Conservation (phyloP, 2,888 invertebrate genomes). For the Rosalia funebris region DNA sequence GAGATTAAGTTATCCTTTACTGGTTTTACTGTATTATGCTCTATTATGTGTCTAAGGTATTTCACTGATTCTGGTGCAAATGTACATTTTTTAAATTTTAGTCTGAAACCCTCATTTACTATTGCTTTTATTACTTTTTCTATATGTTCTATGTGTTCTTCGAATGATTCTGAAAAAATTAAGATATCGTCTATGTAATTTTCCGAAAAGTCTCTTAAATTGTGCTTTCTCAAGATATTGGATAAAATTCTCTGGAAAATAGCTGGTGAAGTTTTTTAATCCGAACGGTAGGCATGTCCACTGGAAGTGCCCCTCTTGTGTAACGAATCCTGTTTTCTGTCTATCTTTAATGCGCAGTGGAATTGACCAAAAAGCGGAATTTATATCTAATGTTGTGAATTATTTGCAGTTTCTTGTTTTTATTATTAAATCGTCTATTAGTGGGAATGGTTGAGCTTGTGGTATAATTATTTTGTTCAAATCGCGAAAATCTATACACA, state of each 20-base stretch:
- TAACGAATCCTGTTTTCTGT: slow-evolving; percentile 19
- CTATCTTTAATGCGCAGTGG: slow-evolving; percentile 15
- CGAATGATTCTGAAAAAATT: slow-evolving; percentile 22
- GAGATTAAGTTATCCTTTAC: slow-evolving; percentile 17
- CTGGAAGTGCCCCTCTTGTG: slow-evolving; percentile 23
- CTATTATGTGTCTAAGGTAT: slow-evolving; percentile 23
- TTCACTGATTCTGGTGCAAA: slow-evolving; percentile 15
- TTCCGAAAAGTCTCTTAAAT: slow-evolving; percentile 1
- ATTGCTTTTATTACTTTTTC: slow-evolving; percentile 12
- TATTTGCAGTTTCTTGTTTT: slow-evolving; percentile 9
- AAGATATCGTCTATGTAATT: slow-evolving; percentile 28
- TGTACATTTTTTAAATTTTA: slow-evolving; percentile 26
- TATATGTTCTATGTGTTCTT: slow-evolving; percentile 11
- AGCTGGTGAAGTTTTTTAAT: slow-evolving; percentile 18
- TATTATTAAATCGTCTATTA: slow-evolving; percentile 21
- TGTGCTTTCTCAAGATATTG: slow-evolving; percentile 23
- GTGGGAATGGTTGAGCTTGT: slow-evolving; percentile 26
- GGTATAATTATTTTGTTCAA: slow-evolving; percentile 28
- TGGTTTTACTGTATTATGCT: slow-evolving; percentile 15
- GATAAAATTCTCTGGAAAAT: slow-evolving; percentile 23
- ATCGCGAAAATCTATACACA: slow-evolving; percentile 23
- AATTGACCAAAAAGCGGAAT: slow-evolving; percentile 31
- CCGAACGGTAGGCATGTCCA: slow-evolving; percentile 25
- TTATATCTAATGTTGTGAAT: slow-evolving; percentile 24
- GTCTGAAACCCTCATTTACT: slow-evolving; percentile 17